Evolutionary conservation across 2,888 invertebrate species (phyloP), one percentile per base, ranked within the genome.

Genomic region (Galerucella nymphaeae): DNA sequence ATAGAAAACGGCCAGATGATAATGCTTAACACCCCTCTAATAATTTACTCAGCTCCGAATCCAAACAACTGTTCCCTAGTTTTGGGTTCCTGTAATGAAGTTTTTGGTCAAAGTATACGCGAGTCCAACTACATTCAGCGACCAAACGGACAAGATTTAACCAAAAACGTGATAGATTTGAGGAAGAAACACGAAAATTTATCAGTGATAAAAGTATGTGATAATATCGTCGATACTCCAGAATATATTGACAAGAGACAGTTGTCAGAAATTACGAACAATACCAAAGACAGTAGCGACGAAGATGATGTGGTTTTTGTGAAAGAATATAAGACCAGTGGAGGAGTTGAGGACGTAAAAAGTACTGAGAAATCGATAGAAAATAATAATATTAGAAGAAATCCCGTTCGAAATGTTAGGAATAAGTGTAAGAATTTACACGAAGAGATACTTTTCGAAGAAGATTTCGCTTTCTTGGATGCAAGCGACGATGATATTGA

Each of bases 391-490:
- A 74, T 79, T 13, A 72, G 81, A 62, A 77, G 81, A 53, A 81
- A 81, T 67, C 81, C 81, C 9, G 73, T 78, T 13, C 73, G 81
- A 48, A 77, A 72, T 42, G 78, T 74, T 2, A 77, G 81, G 61
- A 77, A 72, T 45, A 76, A 71, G 30, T 75, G 73, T 14, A 74
- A 70, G 59, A 72, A 76, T 70, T 68, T 78, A 2, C 71, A 76
- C 23, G 77, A 78, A 30, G 80, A 81, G 38, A 71, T 76, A 20
- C 70, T 80, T 9, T 75, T 76, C 18, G 81, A 80, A 61, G 80
- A 80, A 55, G 81, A 81, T 64, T 80, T 81, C 57, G 79, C 72
- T 14, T 77, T 81, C 69, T 70, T 81, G 42, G 81, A 81, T 41
- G 62, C 78, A 16, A 74, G 76, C 53, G 80, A 79, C 18, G 79